Percentiles rank a stretch among this genome's conserved stretches.
These are phyloP conservation scores for Calliscelio sp. DNA, from an alignment of 2,888 invertebrate genomes.

Conservation along the genomic window DNA sequence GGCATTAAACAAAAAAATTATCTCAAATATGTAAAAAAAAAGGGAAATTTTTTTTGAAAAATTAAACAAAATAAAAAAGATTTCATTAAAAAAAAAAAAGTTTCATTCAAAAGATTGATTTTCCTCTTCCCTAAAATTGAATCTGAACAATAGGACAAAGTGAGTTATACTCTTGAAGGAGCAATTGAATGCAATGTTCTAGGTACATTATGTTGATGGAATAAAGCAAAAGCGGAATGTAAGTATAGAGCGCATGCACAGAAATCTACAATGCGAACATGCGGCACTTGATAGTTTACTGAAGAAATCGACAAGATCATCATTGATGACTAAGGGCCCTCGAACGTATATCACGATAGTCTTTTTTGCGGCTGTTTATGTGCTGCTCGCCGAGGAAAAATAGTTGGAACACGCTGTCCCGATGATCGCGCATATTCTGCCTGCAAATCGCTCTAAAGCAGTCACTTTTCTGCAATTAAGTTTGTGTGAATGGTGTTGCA, in stretches of 20 bases:
- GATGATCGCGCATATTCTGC: constrained; percentile 57
- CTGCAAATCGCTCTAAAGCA: constrained; percentile 22
- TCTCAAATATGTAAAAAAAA: too few species aligned
- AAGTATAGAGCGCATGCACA: constrained; percentile 44
- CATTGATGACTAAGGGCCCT: constrained; percentile 64
- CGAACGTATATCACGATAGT: constrained; percentile 57
- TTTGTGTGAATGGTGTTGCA: constrained; percentile 36
- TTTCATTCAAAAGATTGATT: too few species aligned
- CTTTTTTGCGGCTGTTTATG: constrained; percentile 54
- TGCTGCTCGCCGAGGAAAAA: constrained; percentile 27
- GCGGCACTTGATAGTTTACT: constrained; percentile 54
- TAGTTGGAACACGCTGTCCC: constrained; percentile 30
- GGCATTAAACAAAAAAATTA: too few species aligned
- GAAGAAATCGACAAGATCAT: constrained; percentile 70
- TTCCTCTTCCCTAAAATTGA: constrained; percentile 1
- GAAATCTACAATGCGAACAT: constrained; percentile 61
- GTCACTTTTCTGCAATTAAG: constrained; percentile 32
- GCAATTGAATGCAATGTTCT: background rate
- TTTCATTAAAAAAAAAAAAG: background rate
- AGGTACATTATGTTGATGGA: constrained; percentile 39
- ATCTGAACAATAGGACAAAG: background rate
- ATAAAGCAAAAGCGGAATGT: constrained; percentile 9
- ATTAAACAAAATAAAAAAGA: too few species aligned
- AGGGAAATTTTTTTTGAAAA: too few species aligned
- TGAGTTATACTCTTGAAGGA: too few species aligned